Base-by-base conservation (phyloP, 2,113 vertebrate species). In the Ochotona princeps region DNA sequence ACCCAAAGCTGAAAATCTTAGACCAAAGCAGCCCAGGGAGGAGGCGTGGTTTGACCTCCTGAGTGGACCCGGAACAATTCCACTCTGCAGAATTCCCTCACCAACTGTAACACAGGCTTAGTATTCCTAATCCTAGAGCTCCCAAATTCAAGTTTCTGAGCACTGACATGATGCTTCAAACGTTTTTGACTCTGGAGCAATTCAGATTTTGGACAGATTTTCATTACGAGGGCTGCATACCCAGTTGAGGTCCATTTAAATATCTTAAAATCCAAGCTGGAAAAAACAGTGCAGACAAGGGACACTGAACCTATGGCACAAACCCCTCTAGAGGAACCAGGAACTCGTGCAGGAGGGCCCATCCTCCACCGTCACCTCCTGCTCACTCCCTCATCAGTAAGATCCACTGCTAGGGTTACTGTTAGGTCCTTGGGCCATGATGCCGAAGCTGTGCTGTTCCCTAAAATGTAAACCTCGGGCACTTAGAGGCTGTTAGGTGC, bases 1-100 rank as follows among this genome's bases (percentile, higher is more conserved):
- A 91, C 60, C 49, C 75, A 82, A 49, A 89, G 88, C 30, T 30
- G 8, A 70, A 44, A 91, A 75, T 69, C 51, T 75, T 51, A 76
- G 32, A 7, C 54, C 26, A 75, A 75, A 74, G 2, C 12, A 28
- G 61, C 63, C 49, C 44, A 35, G 30, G 65, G 17, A 83, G 28
- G 57, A 26, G 49, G 60, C n/a, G 67, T 1, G 38, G 73, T 26
- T 26, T 63, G 75, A 18, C n/a, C 70, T 70, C 70, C 30, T 57
- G 32, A 30, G 35, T 20, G 28, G 44, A 38, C 44, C 47, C 78
- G 69, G 26, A 17, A 32, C 66, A 0, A 54, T 14, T 49, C 5
- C 35, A 76, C 57, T 32, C n/a, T 82, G 26, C 0, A 44, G 25
- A 70, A 38, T 72, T 67, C 66, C n/a, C 35, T 73, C 86, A 75